These are phyloP conservation scores for Fistularia commersonii DNA, from an alignment of 2,797 vertebrate species.

Conservation along the genomic window DNA sequence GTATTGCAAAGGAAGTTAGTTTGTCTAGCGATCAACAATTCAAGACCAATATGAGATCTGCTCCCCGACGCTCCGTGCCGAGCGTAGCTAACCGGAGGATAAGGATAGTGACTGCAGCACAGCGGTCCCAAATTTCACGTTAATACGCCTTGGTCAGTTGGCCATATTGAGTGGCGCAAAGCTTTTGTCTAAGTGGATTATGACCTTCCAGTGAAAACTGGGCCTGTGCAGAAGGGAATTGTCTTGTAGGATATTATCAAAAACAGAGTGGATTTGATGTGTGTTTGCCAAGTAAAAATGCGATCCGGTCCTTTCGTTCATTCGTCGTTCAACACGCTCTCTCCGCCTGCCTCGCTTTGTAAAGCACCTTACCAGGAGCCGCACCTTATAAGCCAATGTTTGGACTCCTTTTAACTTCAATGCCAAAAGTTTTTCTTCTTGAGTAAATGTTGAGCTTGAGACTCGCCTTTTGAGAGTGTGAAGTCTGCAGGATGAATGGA, in stretches of 20 bases:
- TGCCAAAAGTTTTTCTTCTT: conserved; percentile 47
- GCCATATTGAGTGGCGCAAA: no score
- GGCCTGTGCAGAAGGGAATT: conserved; percentile 24
- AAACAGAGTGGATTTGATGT: conserved; percentile 40
- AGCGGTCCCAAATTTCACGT: background rate
- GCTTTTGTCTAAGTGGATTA: conserved; percentile 17
- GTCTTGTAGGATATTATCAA: conserved; percentile 47
- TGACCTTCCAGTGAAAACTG: conserved; percentile 8
- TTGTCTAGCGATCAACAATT: no score
- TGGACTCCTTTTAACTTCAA: conserved; percentile 61
- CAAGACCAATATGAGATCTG: no score
- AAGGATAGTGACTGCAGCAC: background rate
- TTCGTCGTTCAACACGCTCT: conserved; percentile 36
- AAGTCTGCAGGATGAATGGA: conserved; percentile 28
- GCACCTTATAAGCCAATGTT: conserved; percentile 76
- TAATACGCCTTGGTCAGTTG: conserved; percentile 4
- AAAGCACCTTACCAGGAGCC: conserved; percentile 57
- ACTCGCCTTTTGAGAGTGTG: conserved; percentile 30
- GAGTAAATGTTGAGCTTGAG: conserved; percentile 48
- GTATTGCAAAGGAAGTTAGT: no score
- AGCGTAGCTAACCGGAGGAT: no score
- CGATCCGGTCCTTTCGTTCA: conserved; percentile 38
- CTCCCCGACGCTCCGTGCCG: no score
- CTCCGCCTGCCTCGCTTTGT: conserved; percentile 38
- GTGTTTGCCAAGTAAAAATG: conserved; percentile 52